These are phyloP conservation scores for Rhynchopsitta pachyrhyncha DNA, from an alignment of 2,113 vertebrate species.

Conservation along the genomic window DNA sequence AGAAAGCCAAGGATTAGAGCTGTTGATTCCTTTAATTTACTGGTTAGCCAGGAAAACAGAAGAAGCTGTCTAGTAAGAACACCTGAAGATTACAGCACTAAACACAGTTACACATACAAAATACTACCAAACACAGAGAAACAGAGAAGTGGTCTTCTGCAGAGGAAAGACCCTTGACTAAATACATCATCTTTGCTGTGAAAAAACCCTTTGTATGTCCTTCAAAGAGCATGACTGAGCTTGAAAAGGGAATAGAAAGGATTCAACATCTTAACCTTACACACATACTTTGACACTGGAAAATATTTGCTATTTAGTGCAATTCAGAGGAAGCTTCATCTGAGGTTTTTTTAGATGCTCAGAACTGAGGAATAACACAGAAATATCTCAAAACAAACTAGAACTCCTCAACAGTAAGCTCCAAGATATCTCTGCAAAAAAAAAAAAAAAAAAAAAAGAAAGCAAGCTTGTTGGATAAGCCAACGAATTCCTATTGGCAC, in stretches of 20 bases:
- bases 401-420: not conserved
- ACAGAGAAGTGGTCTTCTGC: not conserved
- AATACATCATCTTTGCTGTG: not conserved
- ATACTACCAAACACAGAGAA: not conserved
- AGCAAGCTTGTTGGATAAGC: not conserved
- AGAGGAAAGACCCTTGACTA: not conserved
- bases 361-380: not conserved
- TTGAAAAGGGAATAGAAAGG: not conserved
- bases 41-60: not conserved
- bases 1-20: not conserved
- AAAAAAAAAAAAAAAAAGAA: too few relatives aligned
- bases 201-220: not conserved
- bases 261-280: not conserved
- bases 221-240: not conserved
- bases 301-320: not conserved
- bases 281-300: not conserved
- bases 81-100: not conserved
- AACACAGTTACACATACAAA: not conserved
- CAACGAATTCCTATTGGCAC: not conserved
- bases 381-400: not conserved
- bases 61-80: not conserved
- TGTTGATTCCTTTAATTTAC: not conserved
- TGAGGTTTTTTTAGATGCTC: not conserved
- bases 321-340: not conserved
- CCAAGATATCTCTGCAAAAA: not conserved